Evolutionary conservation across 2,888 invertebrate genomes (phyloP), one percentile per base, ranked within the genome.

Genomic region (Cephalotes varians): DNA sequence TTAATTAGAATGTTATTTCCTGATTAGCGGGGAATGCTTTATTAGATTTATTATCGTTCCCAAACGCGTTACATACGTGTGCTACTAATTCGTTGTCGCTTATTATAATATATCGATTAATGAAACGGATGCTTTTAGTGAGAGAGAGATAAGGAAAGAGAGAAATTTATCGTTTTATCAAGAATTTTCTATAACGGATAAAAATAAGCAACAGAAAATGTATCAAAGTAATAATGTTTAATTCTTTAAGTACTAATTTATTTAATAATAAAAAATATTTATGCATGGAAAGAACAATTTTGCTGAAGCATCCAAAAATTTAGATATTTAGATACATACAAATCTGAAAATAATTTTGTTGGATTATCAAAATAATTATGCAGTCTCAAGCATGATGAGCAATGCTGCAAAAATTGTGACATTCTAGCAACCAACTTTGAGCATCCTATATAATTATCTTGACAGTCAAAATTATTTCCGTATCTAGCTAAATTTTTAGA

Each of bases 1-100:
- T 91, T 90, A 87, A 92, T 92, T 92, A 90, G 88, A 83, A 85
- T 85, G 84, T 91, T 90, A 90, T 88, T 91, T 91, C 87, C 89
- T 88, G 91, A 91, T 92, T 90, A 88, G 86, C 72, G 86, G 80
- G 67, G 87, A 87, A 91, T 90, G 85, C 87, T 88, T 91, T 90
- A 92, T 91, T 87, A 85, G 88, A 92, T 91, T 91, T 89, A 91
- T 90, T 85, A 88, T 72, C 83, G 81, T 72, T 65, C 82, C 74
- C 81, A 47, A 74, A 67, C 28, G 51, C 56, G 71, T 77, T 77
- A 79, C 77, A 54, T 44, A 54, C 71, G 71, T 69, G 54, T 79
- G 71, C 71, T 79, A 79, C 71, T 79, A 79, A 79, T 49, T 60
- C 49, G 21, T 58, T 25, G 44, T 51, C 67, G 65, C 56, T 77